Conservation (phyloP, 2,797 vertebrate genomes). For the Podarcis siculus region DNA sequence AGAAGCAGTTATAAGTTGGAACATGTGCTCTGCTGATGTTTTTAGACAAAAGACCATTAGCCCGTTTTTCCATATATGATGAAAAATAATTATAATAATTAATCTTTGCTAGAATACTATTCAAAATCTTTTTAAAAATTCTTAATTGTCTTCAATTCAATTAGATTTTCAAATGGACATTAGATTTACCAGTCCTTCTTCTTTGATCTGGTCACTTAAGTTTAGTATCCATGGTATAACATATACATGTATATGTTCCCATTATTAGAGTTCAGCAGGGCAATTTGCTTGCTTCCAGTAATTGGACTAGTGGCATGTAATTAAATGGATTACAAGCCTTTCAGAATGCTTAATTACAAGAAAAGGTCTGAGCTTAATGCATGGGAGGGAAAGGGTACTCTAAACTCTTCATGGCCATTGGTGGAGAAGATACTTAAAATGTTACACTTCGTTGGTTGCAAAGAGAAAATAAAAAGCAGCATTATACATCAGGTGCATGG, state of each 20-base stretch:
- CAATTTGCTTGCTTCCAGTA: slow-evolving; percentile 56
- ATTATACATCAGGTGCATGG: slow-evolving; percentile 47
- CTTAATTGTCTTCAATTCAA: background rate
- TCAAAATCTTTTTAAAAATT: background rate
- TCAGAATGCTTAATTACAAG: slow-evolving; percentile 64
- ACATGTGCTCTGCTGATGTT: background rate
- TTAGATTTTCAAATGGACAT: background rate
- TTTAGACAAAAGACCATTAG: background rate
- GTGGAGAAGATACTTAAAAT: slow-evolving; percentile 58
- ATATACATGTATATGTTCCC: slow-evolving; percentile 1
- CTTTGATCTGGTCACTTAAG: slow-evolving; percentile 23
- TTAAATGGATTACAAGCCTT: slow-evolving; percentile 65
- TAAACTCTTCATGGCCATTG: slow-evolving; percentile 45
- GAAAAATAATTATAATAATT: background rate
- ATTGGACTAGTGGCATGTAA: slow-evolving; percentile 66
- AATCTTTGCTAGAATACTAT: background rate
- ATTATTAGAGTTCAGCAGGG: slow-evolving; percentile 5
- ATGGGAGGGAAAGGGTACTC: slow-evolving; percentile 51
- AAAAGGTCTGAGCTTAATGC: slow-evolving; percentile 50
- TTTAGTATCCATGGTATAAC: slow-evolving; percentile 27
- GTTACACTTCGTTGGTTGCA: slow-evolving; percentile 45
- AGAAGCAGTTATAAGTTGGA: too few species aligned
- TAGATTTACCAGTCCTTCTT: slow-evolving; percentile 29
- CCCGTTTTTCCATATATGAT: background rate
- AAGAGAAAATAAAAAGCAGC: slow-evolving; percentile 54